A percentile compares a stretch with the other conserved stretches of the same genome.
phyloP scores from a whole-genome alignment of 2,888 invertebrate species.

The Chorisops tibialis region DNA sequence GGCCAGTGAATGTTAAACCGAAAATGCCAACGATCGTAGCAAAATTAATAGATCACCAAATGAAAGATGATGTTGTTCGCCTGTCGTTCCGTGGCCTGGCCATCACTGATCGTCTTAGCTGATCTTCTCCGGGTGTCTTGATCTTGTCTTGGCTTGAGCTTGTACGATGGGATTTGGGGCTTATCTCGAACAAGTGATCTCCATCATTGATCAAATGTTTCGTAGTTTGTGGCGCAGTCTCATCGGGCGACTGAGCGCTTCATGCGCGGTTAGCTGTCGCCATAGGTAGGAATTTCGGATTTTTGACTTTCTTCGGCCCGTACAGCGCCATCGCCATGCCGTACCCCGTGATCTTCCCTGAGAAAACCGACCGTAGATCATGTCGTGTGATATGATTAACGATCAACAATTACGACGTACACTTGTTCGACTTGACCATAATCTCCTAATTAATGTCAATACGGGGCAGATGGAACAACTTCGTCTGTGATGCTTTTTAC shows the following conservation, averaged over 20 bases:
- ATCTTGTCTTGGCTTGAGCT: no score
- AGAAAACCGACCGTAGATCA: slow-evolving; percentile 13
- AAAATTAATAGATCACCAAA: slow-evolving; percentile 29
- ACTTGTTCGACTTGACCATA: slow-evolving; percentile 16
- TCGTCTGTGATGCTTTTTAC: no score
- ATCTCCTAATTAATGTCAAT: slow-evolving; percentile 20
- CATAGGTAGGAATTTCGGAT: slow-evolving; percentile 1
- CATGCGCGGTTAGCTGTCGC: slow-evolving; percentile 17
- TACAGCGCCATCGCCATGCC: no score
- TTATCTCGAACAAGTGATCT: slow-evolving; percentile 21
- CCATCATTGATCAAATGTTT: slow-evolving; percentile 13
- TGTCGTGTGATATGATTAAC: slow-evolving; percentile 21
- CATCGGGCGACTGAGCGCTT: no score
- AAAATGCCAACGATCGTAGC: slow-evolving; percentile 18
- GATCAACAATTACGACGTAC: slow-evolving; percentile 14
- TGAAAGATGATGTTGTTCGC: slow-evolving; percentile 27
- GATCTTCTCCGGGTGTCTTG: no score
- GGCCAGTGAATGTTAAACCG: slow-evolving; percentile 1
- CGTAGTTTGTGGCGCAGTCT: background rate
- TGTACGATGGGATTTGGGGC: background rate
- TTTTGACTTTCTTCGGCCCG: background rate
- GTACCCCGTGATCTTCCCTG: background rate
- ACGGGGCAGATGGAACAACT: no score
- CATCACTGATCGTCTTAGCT: no score
- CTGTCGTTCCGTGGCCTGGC: slow-evolving; percentile 9